A percentile compares a stretch with the other conserved stretches of the same genome.
These are phyloP conservation scores for Cydia fagiglandana DNA, from an alignment of 1,140 invertebrate species.

Conservation along the genomic window DNA sequence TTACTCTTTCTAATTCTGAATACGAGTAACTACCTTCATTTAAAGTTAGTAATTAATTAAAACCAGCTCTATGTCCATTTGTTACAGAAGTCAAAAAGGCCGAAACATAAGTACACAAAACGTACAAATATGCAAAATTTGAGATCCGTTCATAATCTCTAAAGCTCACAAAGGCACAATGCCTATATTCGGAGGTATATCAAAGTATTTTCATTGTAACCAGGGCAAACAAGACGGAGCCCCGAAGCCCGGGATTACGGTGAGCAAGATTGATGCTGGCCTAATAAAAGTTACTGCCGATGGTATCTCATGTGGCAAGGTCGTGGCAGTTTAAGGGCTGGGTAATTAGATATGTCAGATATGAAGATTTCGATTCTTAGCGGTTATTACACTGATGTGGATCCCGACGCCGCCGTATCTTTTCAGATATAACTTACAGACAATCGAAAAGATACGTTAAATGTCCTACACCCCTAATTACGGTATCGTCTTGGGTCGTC, in stretches of 20 bases:
- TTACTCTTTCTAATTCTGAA: too few species aligned
- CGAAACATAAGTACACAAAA: background rate
- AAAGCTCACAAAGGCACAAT: background rate
- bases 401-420: too few species aligned
- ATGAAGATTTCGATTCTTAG: background rate
- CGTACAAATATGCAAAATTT: background rate
- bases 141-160: background rate
- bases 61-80: background rate
- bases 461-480: too few species aligned
- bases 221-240: conserved; percentile 11
- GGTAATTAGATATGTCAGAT: background rate
- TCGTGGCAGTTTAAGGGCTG: background rate
- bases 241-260: background rate
- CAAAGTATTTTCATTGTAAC: conserved; percentile 6
- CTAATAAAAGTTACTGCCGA: conserved; percentile 15
- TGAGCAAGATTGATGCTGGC: conserved; percentile 5
- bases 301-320: conserved; percentile 6
- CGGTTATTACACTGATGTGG: background rate
- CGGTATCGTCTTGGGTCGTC: too few species aligned
- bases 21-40: too few species aligned
- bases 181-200: conserved; percentile 7
- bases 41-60: too few species aligned
- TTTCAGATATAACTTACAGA: too few species aligned
- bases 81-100: background rate
- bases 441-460: too few species aligned